Evolutionary conservation across 2,797 vertebrate species (phyloP).

Genomic region (Eptatretus atami): DNA sequence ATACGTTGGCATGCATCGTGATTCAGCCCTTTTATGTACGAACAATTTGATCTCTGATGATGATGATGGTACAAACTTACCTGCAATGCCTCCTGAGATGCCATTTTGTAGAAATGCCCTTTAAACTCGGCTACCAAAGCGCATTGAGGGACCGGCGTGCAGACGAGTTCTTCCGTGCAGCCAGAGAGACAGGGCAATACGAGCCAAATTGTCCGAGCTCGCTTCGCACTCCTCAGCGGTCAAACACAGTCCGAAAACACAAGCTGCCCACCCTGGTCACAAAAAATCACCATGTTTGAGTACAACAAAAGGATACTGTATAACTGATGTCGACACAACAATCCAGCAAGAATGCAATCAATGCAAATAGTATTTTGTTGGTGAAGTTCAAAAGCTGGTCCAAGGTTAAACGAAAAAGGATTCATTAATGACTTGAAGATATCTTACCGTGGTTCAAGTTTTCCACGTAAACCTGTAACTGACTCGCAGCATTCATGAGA

Average conservation of each 20-base stretch:
- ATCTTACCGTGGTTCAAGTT: conserved; percentile 30
- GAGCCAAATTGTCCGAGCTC: conserved; percentile 40
- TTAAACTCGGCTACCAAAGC: conserved; percentile 37
- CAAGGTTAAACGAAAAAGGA: no score
- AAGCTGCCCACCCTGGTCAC: conserved; percentile 33
- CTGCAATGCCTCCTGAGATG: conserved; percentile 28
- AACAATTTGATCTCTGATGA: not conserved
- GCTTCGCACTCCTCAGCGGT: conserved; percentile 29
- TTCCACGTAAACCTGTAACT: conserved; percentile 35
- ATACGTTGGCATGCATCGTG: no score
- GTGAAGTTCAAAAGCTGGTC: no score
- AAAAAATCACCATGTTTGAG: not conserved
- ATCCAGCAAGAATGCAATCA: no score
- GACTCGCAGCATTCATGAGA: conserved; percentile 20
- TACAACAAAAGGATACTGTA: no score
- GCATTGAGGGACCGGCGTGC: conserved; percentile 22
- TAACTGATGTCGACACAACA: no score
- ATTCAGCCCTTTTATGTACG: not conserved
- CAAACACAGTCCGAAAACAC: conserved; percentile 40
- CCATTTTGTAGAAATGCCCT: conserved; percentile 49
- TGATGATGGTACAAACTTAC: conserved; percentile 16
- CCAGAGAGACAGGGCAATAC: conserved; percentile 58
- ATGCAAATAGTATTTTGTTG: no score
- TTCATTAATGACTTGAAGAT: not conserved
- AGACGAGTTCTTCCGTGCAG: conserved; percentile 29